A percentile compares a stretch with the other conserved stretches of the same genome.
phyloP scores from a whole-genome alignment of 2,113 vertebrate genomes.

The Corythornis vintsioides region DNA sequence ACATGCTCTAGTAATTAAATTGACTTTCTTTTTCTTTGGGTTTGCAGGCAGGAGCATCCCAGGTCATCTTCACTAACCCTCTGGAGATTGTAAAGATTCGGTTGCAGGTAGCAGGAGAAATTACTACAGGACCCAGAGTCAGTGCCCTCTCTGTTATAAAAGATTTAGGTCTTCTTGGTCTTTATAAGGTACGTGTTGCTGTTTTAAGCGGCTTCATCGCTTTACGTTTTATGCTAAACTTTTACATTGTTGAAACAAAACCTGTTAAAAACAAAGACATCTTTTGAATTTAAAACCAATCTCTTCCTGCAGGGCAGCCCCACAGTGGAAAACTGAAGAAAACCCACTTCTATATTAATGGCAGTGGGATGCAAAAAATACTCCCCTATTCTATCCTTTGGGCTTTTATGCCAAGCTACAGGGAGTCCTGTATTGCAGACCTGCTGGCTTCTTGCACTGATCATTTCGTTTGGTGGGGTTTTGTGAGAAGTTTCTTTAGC shows the following conservation, averaged over 20 bases:
- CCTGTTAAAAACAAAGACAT: background rate
- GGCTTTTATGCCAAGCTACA: slow-evolving; percentile 49
- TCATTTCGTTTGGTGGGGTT: slow-evolving; percentile 45
- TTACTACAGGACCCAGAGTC: slow-evolving; percentile 84
- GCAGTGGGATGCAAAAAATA: slow-evolving; percentile 35
- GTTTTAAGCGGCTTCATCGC: background rate
- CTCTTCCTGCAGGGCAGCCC: slow-evolving; percentile 52
- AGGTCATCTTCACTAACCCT: slow-evolving; percentile 86
- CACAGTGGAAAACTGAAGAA: slow-evolving; percentile 57
- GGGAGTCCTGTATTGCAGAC: slow-evolving; percentile 56
- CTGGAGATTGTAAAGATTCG: slow-evolving; percentile 97
- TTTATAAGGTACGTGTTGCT: slow-evolving; percentile 80
- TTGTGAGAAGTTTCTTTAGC: slow-evolving; percentile 61
- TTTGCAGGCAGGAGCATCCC: slow-evolving; percentile 83
- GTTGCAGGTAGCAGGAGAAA: slow-evolving; percentile 95
- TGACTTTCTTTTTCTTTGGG: slow-evolving; percentile 2
- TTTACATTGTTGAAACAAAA: background rate
- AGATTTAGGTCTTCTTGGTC: slow-evolving; percentile 82
- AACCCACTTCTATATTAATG: slow-evolving; percentile 61
- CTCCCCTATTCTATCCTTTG: background rate
- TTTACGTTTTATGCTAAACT: slow-evolving; percentile 2
- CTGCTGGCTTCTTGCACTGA: slow-evolving; percentile 54
- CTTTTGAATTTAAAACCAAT: slow-evolving; percentile 48
- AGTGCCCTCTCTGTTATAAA: slow-evolving; percentile 81
- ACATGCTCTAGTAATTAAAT: background rate